phyloP scores from a whole-genome alignment of 2,888 invertebrate genomes.

The Beris morrisii region DNA sequence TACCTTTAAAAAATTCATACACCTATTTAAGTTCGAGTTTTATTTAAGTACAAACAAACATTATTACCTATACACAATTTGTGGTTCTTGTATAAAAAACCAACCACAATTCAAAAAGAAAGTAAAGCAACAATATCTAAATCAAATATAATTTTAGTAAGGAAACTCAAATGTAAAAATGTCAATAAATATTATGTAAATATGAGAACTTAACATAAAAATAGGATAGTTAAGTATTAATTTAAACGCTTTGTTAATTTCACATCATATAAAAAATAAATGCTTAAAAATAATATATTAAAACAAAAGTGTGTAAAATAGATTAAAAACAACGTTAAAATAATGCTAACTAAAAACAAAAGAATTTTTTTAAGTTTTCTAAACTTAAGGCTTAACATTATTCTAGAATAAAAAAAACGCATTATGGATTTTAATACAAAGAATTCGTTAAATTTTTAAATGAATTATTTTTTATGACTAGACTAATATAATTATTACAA shows the following conservation, averaged over 20 bases:
- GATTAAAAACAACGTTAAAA: slow-evolving; percentile 1
- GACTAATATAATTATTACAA: no score
- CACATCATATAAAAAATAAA: not conserved
- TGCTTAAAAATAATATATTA: slow-evolving; percentile 4
- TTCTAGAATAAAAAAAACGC: slow-evolving; percentile 6
- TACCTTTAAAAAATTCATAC: no score
- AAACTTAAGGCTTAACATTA: no score
- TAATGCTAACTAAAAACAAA: slow-evolving; percentile 1
- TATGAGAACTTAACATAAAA: no score
- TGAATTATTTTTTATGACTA: slow-evolving; percentile 23
- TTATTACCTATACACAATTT: not conserved
- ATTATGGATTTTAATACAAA: slow-evolving; percentile 31
- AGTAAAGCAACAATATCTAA: slow-evolving; percentile 38
- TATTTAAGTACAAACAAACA: not conserved
- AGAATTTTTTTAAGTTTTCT: not conserved
- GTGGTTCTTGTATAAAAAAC: slow-evolving; percentile 28
- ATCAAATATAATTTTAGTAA: slow-evolving; percentile 32
- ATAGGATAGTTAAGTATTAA: not conserved
- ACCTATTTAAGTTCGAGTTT: no score
- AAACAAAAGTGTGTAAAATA: not conserved
- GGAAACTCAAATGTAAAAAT: not conserved
- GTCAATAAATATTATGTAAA: not conserved
- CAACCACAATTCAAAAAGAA: slow-evolving; percentile 26
- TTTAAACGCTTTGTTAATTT: not conserved
- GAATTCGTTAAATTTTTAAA: slow-evolving; percentile 25